Evolutionary conservation across 2,888 invertebrate genomes (phyloP).

Genomic region (Oscheius sp.): DNA sequence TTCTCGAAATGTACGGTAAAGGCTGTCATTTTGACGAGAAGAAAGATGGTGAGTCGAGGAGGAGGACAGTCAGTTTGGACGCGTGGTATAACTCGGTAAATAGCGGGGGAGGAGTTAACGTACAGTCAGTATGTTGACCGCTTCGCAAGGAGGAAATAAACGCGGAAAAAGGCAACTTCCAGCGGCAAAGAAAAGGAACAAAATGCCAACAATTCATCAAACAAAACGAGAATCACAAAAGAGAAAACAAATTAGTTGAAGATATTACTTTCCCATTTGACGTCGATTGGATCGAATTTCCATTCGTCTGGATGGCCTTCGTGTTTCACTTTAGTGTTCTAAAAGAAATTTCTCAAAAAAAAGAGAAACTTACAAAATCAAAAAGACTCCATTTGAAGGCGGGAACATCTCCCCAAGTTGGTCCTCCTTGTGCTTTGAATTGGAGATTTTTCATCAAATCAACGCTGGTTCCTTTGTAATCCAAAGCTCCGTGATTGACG

Average conservation of each 20-base stretch:
- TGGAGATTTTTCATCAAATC: constrained; percentile 71
- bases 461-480: constrained; percentile 75
- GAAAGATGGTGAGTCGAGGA: background rate
- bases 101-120: constrained; percentile 9
- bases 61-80: background rate
- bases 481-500: constrained; percentile 79
- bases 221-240: constrained; percentile 1
- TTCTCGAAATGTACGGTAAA: constrained; percentile 20
- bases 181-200: background rate
- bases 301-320: constrained; percentile 81
- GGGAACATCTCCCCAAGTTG: constrained; percentile 75
- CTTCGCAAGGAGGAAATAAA: background rate
- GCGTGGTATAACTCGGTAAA: no score
- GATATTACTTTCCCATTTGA: constrained; percentile 66
- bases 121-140: background rate
- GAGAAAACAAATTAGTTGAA: constrained; percentile 9
- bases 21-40: constrained; percentile 6
- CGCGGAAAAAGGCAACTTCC: background rate
- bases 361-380: constrained; percentile 73
- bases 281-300: constrained; percentile 77
- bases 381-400: constrained; percentile 83
- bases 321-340: constrained; percentile 73
- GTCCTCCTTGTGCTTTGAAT: constrained; percentile 76
- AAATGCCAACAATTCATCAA: constrained; percentile 4
- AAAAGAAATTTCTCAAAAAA: constrained; percentile 11